Evolutionary conservation across 2,888 invertebrate genomes (phyloP).

Genomic region (Netelia inedita): DNA sequence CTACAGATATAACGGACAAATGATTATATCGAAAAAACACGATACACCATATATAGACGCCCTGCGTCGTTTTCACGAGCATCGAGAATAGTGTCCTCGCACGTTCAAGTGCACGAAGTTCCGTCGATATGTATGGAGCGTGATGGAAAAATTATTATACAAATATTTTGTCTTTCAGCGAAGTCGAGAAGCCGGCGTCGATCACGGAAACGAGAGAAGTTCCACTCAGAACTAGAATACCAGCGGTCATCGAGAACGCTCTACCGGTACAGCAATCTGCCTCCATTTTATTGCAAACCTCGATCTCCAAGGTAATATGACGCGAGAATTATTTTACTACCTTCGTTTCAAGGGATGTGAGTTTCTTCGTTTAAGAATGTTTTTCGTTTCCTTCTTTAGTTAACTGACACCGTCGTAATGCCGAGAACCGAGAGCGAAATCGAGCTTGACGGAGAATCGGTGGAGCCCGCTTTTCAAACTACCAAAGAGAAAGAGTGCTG

Average conservation of each 20-base stretch:
- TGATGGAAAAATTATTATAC: background rate
- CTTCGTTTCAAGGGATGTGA: background rate
- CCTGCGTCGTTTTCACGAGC: conserved; percentile 5
- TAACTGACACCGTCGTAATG: conserved; percentile 54
- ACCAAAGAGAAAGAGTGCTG: conserved; percentile 89
- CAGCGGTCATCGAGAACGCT: conserved; percentile 34
- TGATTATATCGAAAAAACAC: conserved; percentile 22
- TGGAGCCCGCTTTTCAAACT: conserved; percentile 86
- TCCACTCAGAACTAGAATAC: conserved; percentile 49
- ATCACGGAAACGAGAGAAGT: conserved; percentile 38
- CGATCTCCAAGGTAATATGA: conserved; percentile 63
- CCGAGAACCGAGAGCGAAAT: conserved; percentile 65
- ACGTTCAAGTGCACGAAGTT: conserved; percentile 23
- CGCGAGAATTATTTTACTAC: background rate
- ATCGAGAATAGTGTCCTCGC: conserved; percentile 27
- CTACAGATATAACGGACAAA: background rate
- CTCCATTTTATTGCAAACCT: conserved; percentile 61
- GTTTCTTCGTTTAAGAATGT: background rate
- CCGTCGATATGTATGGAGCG: background rate
- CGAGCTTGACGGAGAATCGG: conserved; percentile 75
- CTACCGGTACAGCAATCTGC: conserved; percentile 53
- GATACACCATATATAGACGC: background rate
- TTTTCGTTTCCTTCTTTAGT: conserved; percentile 29
- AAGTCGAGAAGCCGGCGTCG: conserved; percentile 55
- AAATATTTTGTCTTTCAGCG: conserved; percentile 59